Evolutionary conservation across 2,888 invertebrate species (phyloP).

Genomic region (Lasioglossum marginatum): DNA sequence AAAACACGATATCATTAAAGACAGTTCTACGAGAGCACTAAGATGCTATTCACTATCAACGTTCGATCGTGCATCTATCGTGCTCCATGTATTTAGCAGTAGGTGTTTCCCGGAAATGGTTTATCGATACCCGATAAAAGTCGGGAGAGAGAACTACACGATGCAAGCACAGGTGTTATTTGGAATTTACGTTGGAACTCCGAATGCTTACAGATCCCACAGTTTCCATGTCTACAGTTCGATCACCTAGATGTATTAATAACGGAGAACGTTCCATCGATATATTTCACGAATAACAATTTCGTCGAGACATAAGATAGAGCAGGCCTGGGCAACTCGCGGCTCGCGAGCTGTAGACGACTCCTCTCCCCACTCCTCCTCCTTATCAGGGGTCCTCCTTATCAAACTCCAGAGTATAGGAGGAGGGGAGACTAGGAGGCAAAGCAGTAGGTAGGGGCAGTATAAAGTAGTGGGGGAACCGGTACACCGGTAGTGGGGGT

Average conservation of each 20-base stretch:
- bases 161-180: background rate
- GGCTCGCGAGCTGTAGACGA: too few relatives aligned
- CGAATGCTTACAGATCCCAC: slow-evolving; percentile 6
- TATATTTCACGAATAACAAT: background rate
- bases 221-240: slow-evolving; percentile 7
- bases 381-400: too few relatives aligned
- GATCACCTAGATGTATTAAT: background rate
- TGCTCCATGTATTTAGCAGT: background rate
- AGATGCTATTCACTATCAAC: background rate
- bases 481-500: too few relatives aligned
- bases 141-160: background rate
- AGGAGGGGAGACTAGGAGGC: too few relatives aligned
- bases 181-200: background rate
- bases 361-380: too few relatives aligned
- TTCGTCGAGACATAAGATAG: background rate
- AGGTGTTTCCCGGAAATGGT: background rate
- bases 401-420: too few relatives aligned
- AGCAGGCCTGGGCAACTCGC: too few relatives aligned
- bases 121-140: slow-evolving; percentile 6
- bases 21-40: background rate
- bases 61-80: background rate
- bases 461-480: too few relatives aligned
- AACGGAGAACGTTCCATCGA: background rate
- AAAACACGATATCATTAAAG: background rate
- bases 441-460: too few relatives aligned